Base-by-base conservation (phyloP, 1,140 invertebrate genomes). In the Drosophila bocki region DNA sequence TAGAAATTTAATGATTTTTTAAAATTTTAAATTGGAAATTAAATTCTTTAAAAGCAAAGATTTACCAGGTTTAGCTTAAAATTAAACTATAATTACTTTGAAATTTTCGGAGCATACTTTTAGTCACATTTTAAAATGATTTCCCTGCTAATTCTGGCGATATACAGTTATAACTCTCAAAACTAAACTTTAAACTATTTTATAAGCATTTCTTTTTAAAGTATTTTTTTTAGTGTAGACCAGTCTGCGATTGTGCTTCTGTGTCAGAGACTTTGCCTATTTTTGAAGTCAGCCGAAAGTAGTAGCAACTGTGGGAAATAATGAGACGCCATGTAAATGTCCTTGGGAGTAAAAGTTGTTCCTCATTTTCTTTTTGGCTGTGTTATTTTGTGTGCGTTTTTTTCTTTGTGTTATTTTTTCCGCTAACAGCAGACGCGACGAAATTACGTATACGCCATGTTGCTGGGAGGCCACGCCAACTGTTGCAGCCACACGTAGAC, bases 391-490 rank as follows among this genome's bases (percentile, higher is more conserved):
- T 44, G 22, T 54, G 29, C 22, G 26, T 13, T n/a, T 32, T 3
- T 47, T 41, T 29, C 7, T 26, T 26, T 26, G 26, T 71, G 57
- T 76, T 9, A 3, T 71, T 64, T 53, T 63, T 64, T 68, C 44
- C 64, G 63, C 80, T 85, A 76, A 81, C 82, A 86, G 69, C 47
- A 78, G 72, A 80, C 78, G 78, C 78, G 69, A 61, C 67, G 60
- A 51, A 65, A 62, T 85, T 85, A 85, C 78, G 82, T 81, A 85
- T 85, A 82, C 82, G 69, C 64, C 82, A 86, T 45, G 82, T 85
- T 48, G 72, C 37, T 39, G 60, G 44, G 42, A 68, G 45, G 78
- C 47, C 39, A 50, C 45, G 50, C 70, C 79, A 86, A 80, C 74
- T 86, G 78, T 81, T 85, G 82, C 82, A 85, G 63, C 82, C 69